Conservation (phyloP, 2,888 invertebrate genomes). For the Rotaria magnacalcarata region DNA sequence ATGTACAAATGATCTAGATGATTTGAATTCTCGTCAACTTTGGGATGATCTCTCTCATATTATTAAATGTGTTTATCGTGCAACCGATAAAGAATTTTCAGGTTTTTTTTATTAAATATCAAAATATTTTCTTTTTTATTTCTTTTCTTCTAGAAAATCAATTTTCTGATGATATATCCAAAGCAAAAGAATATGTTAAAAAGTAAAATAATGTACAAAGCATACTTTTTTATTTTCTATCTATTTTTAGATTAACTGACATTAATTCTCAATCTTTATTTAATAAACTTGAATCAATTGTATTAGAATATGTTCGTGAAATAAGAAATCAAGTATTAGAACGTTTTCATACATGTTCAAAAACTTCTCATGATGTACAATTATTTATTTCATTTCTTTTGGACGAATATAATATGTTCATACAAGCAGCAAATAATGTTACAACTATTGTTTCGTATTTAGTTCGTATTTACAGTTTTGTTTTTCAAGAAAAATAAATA, state of each 20-base stretch:
- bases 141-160: neutral
- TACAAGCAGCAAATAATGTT: constrained; percentile 28
- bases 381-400: constrained; percentile 29
- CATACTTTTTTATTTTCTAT: neutral
- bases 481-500: neutral
- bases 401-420: constrained; percentile 16
- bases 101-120: neutral
- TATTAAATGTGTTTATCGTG: constrained; percentile 31
- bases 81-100: constrained; percentile 1
- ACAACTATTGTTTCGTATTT: neutral
- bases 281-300: constrained; percentile 35
- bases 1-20: constrained; percentile 28
- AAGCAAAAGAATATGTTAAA: constrained; percentile 27
- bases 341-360: constrained; percentile 35
- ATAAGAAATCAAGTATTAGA: constrained; percentile 35
- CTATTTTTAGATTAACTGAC: neutral
- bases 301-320: constrained; percentile 9
- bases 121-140: neutral
- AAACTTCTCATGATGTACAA: constrained; percentile 32
- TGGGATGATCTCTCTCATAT: neutral
- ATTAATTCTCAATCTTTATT: constrained; percentile 2
- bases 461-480: neutral
- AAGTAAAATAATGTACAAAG: neutral
- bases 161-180: neutral
- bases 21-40: neutral